Conservation (phyloP, 2,113 vertebrate genomes). For the Pungitius pungitius region DNA sequence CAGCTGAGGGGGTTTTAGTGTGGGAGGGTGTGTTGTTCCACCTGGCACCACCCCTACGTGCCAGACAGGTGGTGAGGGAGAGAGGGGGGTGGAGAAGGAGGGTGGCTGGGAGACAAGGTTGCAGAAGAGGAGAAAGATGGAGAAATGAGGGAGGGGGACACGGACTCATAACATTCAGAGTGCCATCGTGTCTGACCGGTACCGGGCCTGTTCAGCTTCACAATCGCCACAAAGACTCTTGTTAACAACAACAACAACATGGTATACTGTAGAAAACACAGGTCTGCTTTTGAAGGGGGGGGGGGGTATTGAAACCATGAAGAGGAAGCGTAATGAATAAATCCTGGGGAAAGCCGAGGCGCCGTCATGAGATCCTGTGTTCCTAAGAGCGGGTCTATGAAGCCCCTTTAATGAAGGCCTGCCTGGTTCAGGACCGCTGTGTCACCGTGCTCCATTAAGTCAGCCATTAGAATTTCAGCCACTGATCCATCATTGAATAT, state of each 20-base stretch:
- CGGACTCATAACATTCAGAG: slow-evolving; percentile 19
- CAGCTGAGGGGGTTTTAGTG: slow-evolving; percentile 53
- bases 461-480: slow-evolving; percentile 57
- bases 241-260: not conserved
- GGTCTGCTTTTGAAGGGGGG: too few species aligned
- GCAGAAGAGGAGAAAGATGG: not conserved
- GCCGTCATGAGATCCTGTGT: slow-evolving; percentile 4
- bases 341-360: slow-evolving; percentile 6
- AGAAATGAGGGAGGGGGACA: not conserved
- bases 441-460: slow-evolving; percentile 51
- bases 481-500: slow-evolving; percentile 75
- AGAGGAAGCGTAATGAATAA: slow-evolving; percentile 22
- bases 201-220: not conserved
- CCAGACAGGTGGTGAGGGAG: slow-evolving; percentile 75
- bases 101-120: not conserved
- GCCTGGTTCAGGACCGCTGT: slow-evolving; percentile 42
- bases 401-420: slow-evolving; percentile 49
- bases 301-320: not conserved
- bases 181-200: slow-evolving; percentile 12
- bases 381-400: slow-evolving; percentile 24
- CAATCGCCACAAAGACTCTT: not conserved
- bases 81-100: slow-evolving; percentile 17
- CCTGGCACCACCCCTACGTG: slow-evolving; percentile 72
- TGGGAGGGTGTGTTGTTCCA: slow-evolving; percentile 68
- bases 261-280: not conserved